Conservation (phyloP, 92 coral and sea anemone species). For the Phenganax stokvisi region DNA sequence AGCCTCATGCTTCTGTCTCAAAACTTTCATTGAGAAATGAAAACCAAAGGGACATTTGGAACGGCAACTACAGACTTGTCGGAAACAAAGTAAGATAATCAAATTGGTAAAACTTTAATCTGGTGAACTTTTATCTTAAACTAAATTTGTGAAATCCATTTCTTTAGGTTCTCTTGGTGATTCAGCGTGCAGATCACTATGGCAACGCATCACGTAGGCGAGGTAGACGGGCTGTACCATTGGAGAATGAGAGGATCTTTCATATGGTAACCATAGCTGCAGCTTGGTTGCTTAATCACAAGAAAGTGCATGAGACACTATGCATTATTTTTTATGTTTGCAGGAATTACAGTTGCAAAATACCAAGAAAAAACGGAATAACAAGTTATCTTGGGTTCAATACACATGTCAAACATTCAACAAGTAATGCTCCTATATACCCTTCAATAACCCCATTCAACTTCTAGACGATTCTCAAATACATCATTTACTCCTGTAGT, state of each 20-base stretch:
- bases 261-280: slow-evolving; percentile 56
- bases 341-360: slow-evolving; percentile 65
- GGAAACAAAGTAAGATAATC: slow-evolving; percentile 64
- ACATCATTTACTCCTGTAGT: not conserved
- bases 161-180: slow-evolving; percentile 53
- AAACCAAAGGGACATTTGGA: slow-evolving; percentile 48
- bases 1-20: slow-evolving; percentile 61
- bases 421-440: slow-evolving; percentile 50
- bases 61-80: slow-evolving; percentile 65
- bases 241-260: slow-evolving; percentile 58
- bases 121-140: not conserved
- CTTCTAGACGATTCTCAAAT: not conserved
- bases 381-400: slow-evolving; percentile 62
- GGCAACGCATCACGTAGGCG: slow-evolving; percentile 50
- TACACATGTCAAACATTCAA: slow-evolving; percentile 69
- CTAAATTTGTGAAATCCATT: not conserved
- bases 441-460: not conserved
- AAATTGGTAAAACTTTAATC: too few species aligned
- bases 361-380: slow-evolving; percentile 58
- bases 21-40: slow-evolving; percentile 57
- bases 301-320: too few species aligned
- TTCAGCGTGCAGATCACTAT: slow-evolving; percentile 40
- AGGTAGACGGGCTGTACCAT: slow-evolving; percentile 49
- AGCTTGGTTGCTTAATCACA: too few species aligned
- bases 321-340: not conserved